These are phyloP conservation scores for Glaucopsyche alexis DNA, from an alignment of 2,888 invertebrate genomes.

Conservation along the genomic window DNA sequence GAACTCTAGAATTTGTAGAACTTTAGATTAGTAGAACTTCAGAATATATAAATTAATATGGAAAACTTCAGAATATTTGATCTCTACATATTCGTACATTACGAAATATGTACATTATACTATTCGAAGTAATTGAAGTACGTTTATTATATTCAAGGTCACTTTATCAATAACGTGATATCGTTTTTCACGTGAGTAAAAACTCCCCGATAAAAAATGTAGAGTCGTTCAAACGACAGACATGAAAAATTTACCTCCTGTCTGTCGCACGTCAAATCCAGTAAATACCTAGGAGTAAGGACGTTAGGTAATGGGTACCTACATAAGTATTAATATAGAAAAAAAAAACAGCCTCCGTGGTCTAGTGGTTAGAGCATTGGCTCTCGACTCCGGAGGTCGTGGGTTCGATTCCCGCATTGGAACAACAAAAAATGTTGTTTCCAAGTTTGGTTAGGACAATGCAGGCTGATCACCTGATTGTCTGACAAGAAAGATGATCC, in stretches of 20 bases:
- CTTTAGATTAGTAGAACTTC: background rate
- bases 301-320: too few relatives aligned
- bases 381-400: too few relatives aligned
- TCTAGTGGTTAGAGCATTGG: too few relatives aligned
- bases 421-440: too few relatives aligned
- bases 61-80: background rate
- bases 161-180: background rate
- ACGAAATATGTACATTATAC: background rate
- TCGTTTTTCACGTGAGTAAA: constrained; percentile 14
- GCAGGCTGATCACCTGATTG: too few relatives aligned
- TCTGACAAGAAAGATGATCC: too few relatives aligned
- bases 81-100: background rate
- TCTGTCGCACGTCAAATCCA: background rate
- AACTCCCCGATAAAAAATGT: constrained; percentile 5
- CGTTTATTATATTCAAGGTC: constrained; percentile 1
- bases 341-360: too few relatives aligned
- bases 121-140: background rate
- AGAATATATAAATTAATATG: background rate
- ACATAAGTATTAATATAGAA: too few relatives aligned
- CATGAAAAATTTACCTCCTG: background rate
- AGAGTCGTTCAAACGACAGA: background rate
- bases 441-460: too few relatives aligned
- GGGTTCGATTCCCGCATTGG: too few relatives aligned
- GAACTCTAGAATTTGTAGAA: background rate
- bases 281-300: too few relatives aligned